phyloP scores from a whole-genome alignment of 2,888 invertebrate genomes.

The Drosophila melanosoma region DNA sequence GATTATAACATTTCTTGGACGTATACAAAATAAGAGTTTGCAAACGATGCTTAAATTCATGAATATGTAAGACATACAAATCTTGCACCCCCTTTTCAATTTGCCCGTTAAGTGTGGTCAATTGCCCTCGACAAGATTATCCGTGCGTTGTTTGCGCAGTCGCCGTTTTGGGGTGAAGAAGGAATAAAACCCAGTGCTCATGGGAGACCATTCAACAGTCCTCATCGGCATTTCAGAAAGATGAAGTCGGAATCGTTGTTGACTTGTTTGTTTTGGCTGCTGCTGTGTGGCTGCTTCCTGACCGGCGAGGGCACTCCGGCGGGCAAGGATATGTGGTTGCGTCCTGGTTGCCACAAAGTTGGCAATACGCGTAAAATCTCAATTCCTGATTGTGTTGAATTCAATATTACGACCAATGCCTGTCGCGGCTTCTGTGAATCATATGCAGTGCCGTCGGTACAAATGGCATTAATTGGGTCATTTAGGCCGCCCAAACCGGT shows the following conservation, averaged over 20 bases:
- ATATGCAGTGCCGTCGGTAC: slow-evolving; percentile 92
- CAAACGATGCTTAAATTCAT: slow-evolving; percentile 22
- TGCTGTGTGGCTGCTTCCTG: slow-evolving; percentile 53
- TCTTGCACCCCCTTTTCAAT: background rate
- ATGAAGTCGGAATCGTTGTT: slow-evolving; percentile 51
- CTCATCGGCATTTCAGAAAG: slow-evolving; percentile 18
- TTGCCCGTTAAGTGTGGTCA: slow-evolving; percentile 34
- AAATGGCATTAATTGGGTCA: slow-evolving; percentile 59
- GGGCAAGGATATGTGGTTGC: slow-evolving; percentile 88
- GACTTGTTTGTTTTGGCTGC: slow-evolving; percentile 48
- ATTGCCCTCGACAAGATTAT: slow-evolving; percentile 20
- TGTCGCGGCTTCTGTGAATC: slow-evolving; percentile 95
- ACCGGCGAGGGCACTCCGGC: slow-evolving; percentile 27
- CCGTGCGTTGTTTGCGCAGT: slow-evolving; percentile 39
- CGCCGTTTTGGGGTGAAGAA: slow-evolving; percentile 13
- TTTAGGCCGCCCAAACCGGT: slow-evolving; percentile 87
- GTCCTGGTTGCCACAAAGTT: slow-evolving; percentile 92
- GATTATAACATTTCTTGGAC: background rate
- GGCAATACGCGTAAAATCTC: slow-evolving; percentile 92
- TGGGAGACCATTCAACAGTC: slow-evolving; percentile 19
- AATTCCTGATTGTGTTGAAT: slow-evolving; percentile 94
- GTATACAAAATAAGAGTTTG: slow-evolving; percentile 22
- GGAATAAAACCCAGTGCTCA: slow-evolving; percentile 37
- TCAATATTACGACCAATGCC: slow-evolving; percentile 93
- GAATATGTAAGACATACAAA: slow-evolving; percentile 38